Evolutionary conservation across 2,888 invertebrate genomes (phyloP).

Genomic region (Oxystoma pomonae): DNA sequence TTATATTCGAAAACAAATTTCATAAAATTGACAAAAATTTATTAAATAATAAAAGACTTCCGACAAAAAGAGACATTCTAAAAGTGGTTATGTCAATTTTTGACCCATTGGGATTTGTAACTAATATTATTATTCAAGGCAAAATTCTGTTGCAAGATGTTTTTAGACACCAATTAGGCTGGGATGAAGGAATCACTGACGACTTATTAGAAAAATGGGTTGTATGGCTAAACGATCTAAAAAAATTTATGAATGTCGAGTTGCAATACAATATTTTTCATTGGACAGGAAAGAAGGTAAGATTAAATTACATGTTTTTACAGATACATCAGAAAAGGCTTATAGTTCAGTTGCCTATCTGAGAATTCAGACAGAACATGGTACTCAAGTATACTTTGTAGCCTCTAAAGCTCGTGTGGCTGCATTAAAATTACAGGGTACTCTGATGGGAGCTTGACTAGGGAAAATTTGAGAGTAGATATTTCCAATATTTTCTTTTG

Average conservation of each 20-base stretch:
- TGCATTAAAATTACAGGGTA: background rate
- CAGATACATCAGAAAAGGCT: constrained; percentile 3
- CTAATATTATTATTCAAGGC: background rate
- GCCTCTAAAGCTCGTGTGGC: background rate
- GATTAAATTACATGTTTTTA: too few species aligned
- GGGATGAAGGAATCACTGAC: background rate
- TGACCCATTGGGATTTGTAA: background rate
- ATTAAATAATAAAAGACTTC: background rate
- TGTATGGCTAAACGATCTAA: background rate
- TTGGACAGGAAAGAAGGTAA: too few species aligned
- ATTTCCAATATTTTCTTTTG: background rate
- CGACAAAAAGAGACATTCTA: background rate
- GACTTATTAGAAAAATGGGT: background rate
- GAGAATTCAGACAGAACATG: background rate
- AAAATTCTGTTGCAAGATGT: background rate
- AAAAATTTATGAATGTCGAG: background rate
- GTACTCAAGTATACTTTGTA: background rate
- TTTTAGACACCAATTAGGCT: background rate
- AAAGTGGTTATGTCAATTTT: constrained; percentile 1
- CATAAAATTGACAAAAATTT: background rate
- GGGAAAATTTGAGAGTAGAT: background rate
- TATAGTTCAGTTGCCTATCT: constrained; percentile 1
- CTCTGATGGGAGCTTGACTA: background rate
- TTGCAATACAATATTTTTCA: background rate
- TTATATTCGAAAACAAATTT: background rate